phyloP scores from a whole-genome alignment of 2,113 vertebrate species.

The Furnarius figulus region DNA sequence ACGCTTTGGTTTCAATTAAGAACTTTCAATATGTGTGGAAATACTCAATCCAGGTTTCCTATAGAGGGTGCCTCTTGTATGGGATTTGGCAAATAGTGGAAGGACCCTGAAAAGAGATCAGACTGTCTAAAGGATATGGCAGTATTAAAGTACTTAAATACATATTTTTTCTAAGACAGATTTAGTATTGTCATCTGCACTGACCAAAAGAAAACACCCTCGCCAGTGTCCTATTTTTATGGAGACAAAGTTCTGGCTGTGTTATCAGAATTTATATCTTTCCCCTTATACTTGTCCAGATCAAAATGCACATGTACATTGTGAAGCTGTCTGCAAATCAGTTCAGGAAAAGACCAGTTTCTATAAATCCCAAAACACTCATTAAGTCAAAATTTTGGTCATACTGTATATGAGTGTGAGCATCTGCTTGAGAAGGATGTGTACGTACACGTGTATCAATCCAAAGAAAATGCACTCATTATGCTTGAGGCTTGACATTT shows the following conservation, averaged over 20 bases:
- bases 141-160: background rate
- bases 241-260: background rate
- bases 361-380: background rate
- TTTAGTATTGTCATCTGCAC: background rate
- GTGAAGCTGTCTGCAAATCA: background rate
- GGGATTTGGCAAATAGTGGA: background rate
- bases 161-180: background rate
- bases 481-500: background rate
- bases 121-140: background rate
- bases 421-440: background rate
- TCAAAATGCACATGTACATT: background rate
- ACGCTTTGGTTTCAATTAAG: background rate
- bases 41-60: background rate
- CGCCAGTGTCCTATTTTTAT: background rate
- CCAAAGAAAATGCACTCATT: accelerated
- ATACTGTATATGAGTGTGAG: background rate
- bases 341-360: background rate
- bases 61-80: background rate
- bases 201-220: background rate
- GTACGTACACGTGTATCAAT: background rate
- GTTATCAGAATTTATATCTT: background rate
- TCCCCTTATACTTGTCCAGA: accelerated
- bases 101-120: background rate
- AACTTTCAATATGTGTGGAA: background rate
- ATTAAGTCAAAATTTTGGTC: background rate